Percentiles rank a stretch among this genome's conserved stretches.
These are phyloP conservation scores for Esox masquinongy DNA, from an alignment of 2,797 vertebrate genomes.

Conservation along the genomic window DNA sequence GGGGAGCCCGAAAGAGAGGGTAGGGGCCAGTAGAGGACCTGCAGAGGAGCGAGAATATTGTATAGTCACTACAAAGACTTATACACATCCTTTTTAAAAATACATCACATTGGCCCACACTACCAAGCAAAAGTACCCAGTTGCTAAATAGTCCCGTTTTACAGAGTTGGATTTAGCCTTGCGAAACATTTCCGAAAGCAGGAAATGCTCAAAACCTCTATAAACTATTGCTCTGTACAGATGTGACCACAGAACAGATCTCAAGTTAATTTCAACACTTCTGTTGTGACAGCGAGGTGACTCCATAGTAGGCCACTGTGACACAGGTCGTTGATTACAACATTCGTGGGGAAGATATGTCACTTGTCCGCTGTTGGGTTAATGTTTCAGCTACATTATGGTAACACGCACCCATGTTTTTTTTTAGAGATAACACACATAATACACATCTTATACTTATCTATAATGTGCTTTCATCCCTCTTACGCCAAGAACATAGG, in stretches of 20 bases:
- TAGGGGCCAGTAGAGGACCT: constrained; percentile 1
- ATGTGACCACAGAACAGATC: not conserved
- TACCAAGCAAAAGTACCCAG: not conserved
- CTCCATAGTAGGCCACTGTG: not conserved
- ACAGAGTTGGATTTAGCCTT: not conserved
- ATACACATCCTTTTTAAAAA: not conserved
- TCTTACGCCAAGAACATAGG: not conserved
- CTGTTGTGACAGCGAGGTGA: not conserved
- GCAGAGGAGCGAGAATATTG: not conserved
- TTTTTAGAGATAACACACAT: not conserved
- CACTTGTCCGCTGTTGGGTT: no score
- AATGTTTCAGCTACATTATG: not conserved
- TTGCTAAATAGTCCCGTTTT: not conserved
- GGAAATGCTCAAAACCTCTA: not conserved
- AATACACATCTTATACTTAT: not conserved
- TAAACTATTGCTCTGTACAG: not conserved
- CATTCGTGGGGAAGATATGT: not conserved
- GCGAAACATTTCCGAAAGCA: not conserved
- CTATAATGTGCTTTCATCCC: not conserved
- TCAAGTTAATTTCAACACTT: not conserved
- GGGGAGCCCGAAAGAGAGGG: not conserved
- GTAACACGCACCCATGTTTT: not conserved
- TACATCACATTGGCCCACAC: not conserved
- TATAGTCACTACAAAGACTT: not conserved
- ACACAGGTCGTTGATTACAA: not conserved